These are phyloP conservation scores for Lichenostomus cassidix DNA, from an alignment of 2,113 vertebrate species.

Conservation along the genomic window DNA sequence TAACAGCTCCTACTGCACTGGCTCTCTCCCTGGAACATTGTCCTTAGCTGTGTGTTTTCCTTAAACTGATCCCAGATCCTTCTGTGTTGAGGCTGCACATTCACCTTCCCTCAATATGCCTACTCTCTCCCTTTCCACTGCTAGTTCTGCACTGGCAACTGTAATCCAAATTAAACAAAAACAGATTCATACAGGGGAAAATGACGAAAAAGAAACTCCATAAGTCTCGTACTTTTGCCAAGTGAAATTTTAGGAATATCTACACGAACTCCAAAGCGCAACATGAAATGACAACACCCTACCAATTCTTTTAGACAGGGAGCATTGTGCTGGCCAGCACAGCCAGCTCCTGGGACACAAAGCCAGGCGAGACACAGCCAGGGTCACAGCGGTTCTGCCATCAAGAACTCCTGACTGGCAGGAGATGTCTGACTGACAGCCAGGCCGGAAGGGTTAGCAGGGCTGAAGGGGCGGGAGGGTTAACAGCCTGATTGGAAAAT, in stretches of 20 bases:
- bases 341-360: neutral
- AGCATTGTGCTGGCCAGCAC: fast-evolving
- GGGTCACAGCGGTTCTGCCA: neutral
- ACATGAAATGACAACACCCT: neutral
- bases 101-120: neutral
- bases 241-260: neutral
- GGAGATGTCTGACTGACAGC: slow-evolving; percentile 68
- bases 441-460: slow-evolving; percentile 69
- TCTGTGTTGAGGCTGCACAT: neutral
- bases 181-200: neutral
- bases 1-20: neutral
- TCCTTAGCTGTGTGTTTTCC: neutral
- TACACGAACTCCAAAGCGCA: fast-evolving
- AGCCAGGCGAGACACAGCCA: neutral
- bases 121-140: neutral
- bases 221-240: neutral
- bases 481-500: slow-evolving; percentile 99
- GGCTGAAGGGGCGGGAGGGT: slow-evolving; percentile 82
- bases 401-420: neutral
- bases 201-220: neutral
- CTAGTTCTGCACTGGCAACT: neutral
- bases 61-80: neutral
- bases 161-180: neutral
- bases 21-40: neutral
- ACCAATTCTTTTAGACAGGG: fast-evolving